These are phyloP conservation scores for Pseudomugil gertrudae DNA, from an alignment of 2,797 vertebrate species.

Conservation along the genomic window DNA sequence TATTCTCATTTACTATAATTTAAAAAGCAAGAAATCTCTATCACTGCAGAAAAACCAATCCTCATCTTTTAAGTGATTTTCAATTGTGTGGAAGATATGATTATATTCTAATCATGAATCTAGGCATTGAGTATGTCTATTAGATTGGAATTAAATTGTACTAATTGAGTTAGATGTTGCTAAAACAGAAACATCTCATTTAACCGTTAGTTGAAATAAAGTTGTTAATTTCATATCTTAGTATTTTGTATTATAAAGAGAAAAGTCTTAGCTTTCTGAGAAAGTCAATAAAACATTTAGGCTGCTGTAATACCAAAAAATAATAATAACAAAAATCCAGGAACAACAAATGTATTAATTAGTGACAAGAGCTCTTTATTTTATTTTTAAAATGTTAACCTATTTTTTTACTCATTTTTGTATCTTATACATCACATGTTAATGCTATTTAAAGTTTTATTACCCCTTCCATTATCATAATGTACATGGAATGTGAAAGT, in stretches of 20 bases:
- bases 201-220: neutral
- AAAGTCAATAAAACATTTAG: constrained; percentile 18
- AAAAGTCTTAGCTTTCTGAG: neutral
- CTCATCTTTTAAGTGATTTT: neutral
- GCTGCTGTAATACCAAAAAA: constrained; percentile 7
- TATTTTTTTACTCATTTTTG: constrained; percentile 59
- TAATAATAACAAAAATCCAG: constrained; percentile 64
- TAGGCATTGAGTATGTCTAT: neutral
- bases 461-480: constrained; percentile 82
- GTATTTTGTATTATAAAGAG: neutral
- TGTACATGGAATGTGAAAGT: constrained; percentile 77
- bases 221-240: neutral
- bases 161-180: neutral
- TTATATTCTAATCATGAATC: neutral
- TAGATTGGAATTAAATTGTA: neutral
- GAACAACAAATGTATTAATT: constrained; percentile 72
- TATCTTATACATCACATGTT: constrained; percentile 85
- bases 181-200: neutral
- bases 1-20: constrained; percentile 2
- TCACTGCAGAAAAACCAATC: neutral
- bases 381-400: constrained; percentile 61
- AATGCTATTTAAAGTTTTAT: constrained; percentile 84
- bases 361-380: too few species aligned
- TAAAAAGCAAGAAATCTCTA: neutral
- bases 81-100: neutral